phyloP scores from a whole-genome alignment of 1,140 invertebrate genomes.

The Drosophila orosa region DNA sequence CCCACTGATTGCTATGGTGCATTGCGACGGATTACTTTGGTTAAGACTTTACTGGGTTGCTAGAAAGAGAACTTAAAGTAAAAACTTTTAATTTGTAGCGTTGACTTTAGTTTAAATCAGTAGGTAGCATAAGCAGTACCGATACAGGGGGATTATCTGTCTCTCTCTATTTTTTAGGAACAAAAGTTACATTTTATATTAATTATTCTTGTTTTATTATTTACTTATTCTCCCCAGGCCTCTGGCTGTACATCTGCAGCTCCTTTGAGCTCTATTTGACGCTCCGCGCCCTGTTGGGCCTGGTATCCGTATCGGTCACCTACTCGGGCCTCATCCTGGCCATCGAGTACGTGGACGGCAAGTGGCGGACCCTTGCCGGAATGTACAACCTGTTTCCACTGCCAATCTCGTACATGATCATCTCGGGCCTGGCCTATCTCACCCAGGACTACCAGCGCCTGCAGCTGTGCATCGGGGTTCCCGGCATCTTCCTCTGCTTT shows the following conservation, averaged over 20 bases:
- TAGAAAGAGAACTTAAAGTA: background rate
- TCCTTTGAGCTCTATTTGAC: slow-evolving; percentile 88
- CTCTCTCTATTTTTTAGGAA: background rate
- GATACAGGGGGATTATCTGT: background rate
- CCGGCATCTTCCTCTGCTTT: slow-evolving; percentile 88
- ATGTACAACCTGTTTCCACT: slow-evolving; percentile 90
- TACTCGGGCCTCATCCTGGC: slow-evolving; percentile 90
- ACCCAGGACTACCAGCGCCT: slow-evolving; percentile 90
- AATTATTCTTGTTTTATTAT: background rate
- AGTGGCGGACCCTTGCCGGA: slow-evolving; percentile 90
- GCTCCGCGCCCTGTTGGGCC: slow-evolving; percentile 87
- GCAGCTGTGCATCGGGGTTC: slow-evolving; percentile 89
- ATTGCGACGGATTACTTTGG: slow-evolving; percentile 15
- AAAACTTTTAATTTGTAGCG: background rate
- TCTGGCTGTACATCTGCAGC: slow-evolving; percentile 87
- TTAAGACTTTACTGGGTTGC: background rate
- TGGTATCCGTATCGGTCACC: slow-evolving; percentile 90
- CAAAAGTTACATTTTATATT: background rate
- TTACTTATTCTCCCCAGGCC: slow-evolving; percentile 80
- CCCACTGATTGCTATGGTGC: slow-evolving; percentile 21
- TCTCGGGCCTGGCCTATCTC: slow-evolving; percentile 89
- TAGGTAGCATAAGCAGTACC: background rate
- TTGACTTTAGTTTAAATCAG: background rate
- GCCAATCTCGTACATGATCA: slow-evolving; percentile 89
- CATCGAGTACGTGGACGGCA: slow-evolving; percentile 90